phyloP scores from a whole-genome alignment of 2,888 invertebrate genomes.

The Andrena marginata region DNA sequence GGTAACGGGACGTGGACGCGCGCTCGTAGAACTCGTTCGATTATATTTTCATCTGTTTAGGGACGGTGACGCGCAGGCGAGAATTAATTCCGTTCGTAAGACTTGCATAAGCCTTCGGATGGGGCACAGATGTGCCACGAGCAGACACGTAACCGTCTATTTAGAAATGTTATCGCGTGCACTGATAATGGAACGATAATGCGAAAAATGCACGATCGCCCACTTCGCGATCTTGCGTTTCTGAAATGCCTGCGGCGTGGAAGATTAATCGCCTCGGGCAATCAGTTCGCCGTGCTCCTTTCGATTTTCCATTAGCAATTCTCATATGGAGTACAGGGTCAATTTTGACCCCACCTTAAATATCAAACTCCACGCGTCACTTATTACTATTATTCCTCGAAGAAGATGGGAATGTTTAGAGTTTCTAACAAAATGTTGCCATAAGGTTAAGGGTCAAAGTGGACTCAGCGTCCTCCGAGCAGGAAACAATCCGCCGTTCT shows the following conservation, averaged over 20 bases:
- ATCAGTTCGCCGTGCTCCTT: not conserved
- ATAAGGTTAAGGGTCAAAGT: too few relatives aligned
- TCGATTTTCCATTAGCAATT: not conserved
- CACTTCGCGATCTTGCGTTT: not conserved
- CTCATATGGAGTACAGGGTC: not conserved
- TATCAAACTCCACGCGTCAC: too few relatives aligned
- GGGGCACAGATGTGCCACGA: slow-evolving; percentile 29
- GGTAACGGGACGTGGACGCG: slow-evolving; percentile 19
- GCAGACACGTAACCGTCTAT: slow-evolving; percentile 34
- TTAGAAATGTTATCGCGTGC: slow-evolving; percentile 53
- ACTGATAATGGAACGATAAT: slow-evolving; percentile 57
- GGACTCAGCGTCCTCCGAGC: too few relatives aligned
- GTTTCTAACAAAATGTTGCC: too few relatives aligned
- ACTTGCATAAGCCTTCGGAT: slow-evolving; percentile 43
- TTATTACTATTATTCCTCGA: too few relatives aligned
- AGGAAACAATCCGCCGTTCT: too few relatives aligned
- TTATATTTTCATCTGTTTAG: slow-evolving; percentile 31
- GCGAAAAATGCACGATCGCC: slow-evolving; percentile 22
- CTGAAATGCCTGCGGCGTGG: not conserved
- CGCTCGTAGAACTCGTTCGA: slow-evolving; percentile 22
- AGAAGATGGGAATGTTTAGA: too few relatives aligned
- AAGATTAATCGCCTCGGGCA: not conserved
- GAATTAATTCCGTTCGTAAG: slow-evolving; percentile 35
- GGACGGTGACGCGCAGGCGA: not conserved
- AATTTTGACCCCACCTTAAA: too few relatives aligned